phyloP scores from a whole-genome alignment of 2,888 invertebrate species.

The Leucoptera coffeella region DNA sequence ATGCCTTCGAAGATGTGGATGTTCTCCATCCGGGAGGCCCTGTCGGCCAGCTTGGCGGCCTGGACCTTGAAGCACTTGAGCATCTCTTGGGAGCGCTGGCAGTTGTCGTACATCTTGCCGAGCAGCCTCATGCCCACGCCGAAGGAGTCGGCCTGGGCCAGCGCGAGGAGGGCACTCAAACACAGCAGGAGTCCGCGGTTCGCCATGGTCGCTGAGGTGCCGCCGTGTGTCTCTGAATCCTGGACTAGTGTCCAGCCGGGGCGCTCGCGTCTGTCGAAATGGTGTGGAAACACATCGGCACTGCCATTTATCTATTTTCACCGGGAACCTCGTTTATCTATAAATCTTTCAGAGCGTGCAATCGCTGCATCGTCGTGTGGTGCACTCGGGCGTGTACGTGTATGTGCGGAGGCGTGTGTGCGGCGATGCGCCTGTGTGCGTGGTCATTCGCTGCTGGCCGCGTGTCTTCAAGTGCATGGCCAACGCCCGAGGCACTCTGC shows the following conservation, averaged over 20 bases:
- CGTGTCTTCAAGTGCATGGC: constrained; percentile 13
- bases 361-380: constrained; percentile 46
- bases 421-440: constrained; percentile 10
- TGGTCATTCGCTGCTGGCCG: constrained; percentile 11
- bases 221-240: no score
- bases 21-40: constrained; percentile 57
- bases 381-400: constrained; percentile 39
- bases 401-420: constrained; percentile 15
- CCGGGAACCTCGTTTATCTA: constrained; percentile 54
- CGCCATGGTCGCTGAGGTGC: no score
- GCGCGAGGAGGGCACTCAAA: constrained; percentile 20
- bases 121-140: constrained; percentile 40
- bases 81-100: constrained; percentile 57
- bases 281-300: constrained; percentile 42
- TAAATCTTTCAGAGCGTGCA: constrained; percentile 56
- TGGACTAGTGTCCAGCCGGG: constrained; percentile 30
- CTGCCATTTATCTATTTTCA: constrained; percentile 52
- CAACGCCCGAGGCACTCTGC: constrained; percentile 21
- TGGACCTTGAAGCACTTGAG: constrained; percentile 68
- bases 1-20: constrained; percentile 60
- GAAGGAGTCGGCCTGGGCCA: constrained; percentile 28
- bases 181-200: constrained; percentile 37
- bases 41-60: constrained; percentile 58
- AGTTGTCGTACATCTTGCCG: constrained; percentile 54
- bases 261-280: constrained; percentile 44